These are phyloP conservation scores for Meghimatium bilineatum DNA, from an alignment of 2,888 invertebrate genomes.

Conservation along the genomic window DNA sequence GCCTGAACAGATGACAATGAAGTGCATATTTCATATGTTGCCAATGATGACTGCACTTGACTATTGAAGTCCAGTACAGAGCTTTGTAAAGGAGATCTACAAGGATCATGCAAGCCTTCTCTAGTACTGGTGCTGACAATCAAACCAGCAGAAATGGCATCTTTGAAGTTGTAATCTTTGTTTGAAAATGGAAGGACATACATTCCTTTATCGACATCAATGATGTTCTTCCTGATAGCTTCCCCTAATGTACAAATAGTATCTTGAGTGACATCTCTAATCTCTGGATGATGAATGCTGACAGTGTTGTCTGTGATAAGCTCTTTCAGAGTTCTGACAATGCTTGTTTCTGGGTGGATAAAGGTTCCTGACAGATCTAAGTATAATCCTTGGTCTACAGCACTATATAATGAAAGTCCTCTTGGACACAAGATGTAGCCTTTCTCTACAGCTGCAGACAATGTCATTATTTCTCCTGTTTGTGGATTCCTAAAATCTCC, in stretches of 20 bases:
- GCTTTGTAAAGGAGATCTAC: conserved; percentile 25
- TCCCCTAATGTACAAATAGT: conserved; percentile 84
- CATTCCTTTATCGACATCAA: conserved; percentile 64
- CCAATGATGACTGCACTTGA: conserved; percentile 1
- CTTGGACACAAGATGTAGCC: conserved; percentile 70
- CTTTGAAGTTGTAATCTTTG: conserved; percentile 61
- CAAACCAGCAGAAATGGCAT: conserved; percentile 70
- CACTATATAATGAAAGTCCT: conserved; percentile 68
- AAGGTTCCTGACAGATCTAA: conserved; percentile 76
- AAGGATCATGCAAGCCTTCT: conserved; percentile 59
- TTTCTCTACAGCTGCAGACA: conserved; percentile 66
- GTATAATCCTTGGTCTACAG: conserved; percentile 76
- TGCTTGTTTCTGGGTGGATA: conserved; percentile 60
- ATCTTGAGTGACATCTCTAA: conserved; percentile 64
- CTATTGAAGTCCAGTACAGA: conserved; percentile 23
- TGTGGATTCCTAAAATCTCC: conserved; percentile 72
- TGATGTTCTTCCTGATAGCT: conserved; percentile 78
- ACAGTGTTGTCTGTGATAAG: conserved; percentile 74
- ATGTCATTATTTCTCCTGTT: conserved; percentile 65
- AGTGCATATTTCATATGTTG: neutral
- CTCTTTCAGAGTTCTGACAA: conserved; percentile 73
- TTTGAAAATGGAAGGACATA: conserved; percentile 61
- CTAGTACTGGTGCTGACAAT: conserved; percentile 68
- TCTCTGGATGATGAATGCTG: conserved; percentile 61
- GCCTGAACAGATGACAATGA: neutral